These are phyloP conservation scores for Dicentrarchus labrax DNA, from an alignment of 2,113 vertebrate genomes.

Conservation along the genomic window DNA sequence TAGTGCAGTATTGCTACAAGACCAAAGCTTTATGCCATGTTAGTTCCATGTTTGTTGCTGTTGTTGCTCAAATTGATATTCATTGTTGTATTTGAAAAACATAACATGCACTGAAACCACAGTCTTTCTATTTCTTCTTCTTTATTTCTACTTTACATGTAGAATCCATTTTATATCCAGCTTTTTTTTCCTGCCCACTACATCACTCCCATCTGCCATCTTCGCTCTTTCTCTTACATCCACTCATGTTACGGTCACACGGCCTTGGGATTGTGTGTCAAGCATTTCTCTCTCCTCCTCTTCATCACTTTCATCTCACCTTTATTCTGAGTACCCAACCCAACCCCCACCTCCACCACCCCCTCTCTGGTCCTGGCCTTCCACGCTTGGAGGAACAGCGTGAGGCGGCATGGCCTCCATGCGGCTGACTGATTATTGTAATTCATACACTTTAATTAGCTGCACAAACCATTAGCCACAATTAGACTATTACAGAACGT, in stretches of 20 bases:
- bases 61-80: not conserved
- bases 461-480: conserved; percentile 99
- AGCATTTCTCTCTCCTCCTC: conserved; percentile 47
- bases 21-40: not conserved
- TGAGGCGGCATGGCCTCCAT: conserved; percentile 79
- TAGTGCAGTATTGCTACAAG: too few species aligned
- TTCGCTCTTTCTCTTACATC: conserved; percentile 33
- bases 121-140: not conserved
- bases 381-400: conserved; percentile 78
- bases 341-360: conserved; percentile 28
- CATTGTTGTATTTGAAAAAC: conserved; percentile 35
- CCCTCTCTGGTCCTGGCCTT: conserved; percentile 65
- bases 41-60: not conserved
- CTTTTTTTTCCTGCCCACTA: conserved; percentile 23
- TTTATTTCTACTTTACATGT: not conserved
- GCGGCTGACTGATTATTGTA: conserved; percentile 99
- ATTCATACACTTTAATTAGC: conserved; percentile 99
- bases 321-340: conserved; percentile 34
- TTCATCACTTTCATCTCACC: conserved; percentile 69
- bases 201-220: conserved; percentile 11
- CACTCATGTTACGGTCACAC: not conserved
- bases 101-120: not conserved
- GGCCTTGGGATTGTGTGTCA: conserved; percentile 38
- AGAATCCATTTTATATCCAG: conserved; percentile 26
- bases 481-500: conserved; percentile 99